phyloP scores from a whole-genome alignment of 2,113 vertebrate species.

The Phrynosoma blainvillii region DNA sequence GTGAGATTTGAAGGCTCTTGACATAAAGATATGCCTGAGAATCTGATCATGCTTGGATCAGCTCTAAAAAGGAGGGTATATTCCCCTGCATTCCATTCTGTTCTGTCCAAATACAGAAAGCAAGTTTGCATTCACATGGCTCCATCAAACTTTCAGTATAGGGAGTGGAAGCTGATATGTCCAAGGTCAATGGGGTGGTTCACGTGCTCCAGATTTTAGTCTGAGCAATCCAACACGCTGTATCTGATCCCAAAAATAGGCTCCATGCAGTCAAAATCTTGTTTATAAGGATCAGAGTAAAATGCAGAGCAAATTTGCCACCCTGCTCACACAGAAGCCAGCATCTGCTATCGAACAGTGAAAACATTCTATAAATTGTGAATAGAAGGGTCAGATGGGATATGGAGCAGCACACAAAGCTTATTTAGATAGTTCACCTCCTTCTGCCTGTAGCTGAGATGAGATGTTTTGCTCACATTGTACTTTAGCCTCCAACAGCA shows the following conservation, averaged over 20 bases:
- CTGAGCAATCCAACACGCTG: too few species aligned
- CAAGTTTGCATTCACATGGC: background rate
- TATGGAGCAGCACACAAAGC: background rate
- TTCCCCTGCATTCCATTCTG: background rate
- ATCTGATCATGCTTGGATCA: background rate
- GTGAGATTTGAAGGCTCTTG: background rate
- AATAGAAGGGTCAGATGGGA: too few species aligned
- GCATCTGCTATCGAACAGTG: background rate
- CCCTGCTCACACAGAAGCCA: too few species aligned
- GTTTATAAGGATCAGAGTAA: too few species aligned
- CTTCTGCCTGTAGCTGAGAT: constrained; percentile 69
- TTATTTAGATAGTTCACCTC: constrained; percentile 59
- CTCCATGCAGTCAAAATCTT: too few species aligned
- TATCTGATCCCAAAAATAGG: too few species aligned
- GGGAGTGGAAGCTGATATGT: too few species aligned
- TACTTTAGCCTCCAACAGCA: constrained; percentile 84
- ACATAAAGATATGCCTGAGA: background rate
- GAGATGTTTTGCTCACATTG: constrained; percentile 86
- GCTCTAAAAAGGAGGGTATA: background rate
- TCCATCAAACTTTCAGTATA: background rate
- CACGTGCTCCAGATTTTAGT: too few species aligned
- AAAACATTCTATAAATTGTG: constrained; percentile 3
- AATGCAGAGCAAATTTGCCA: too few species aligned
- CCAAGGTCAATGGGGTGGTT: too few species aligned
- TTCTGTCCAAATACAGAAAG: background rate